A percentile compares a stretch with the other conserved stretches of the same genome.
These are phyloP conservation scores for Borostomias antarcticus DNA, from an alignment of 2,797 vertebrate genomes.

Conservation along the genomic window DNA sequence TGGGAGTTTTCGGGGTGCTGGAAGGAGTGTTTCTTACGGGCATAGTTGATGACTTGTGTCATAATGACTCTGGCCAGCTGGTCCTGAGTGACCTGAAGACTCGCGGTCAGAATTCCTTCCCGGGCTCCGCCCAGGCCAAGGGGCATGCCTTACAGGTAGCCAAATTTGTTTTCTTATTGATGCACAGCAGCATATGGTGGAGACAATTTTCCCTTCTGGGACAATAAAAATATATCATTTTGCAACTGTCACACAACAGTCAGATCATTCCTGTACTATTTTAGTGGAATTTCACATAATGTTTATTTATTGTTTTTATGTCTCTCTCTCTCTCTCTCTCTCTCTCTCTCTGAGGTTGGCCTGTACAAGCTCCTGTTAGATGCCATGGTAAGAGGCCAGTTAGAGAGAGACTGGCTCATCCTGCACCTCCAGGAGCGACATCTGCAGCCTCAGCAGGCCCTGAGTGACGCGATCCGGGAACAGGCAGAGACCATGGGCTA, in stretches of 20 bases:
- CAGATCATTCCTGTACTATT: neutral
- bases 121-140: conserved; percentile 58
- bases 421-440: conserved; percentile 48
- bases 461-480: conserved; percentile 61
- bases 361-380: conserved; percentile 80
- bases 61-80: conserved; percentile 69
- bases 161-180: no score
- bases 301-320: neutral
- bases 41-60: conserved; percentile 73
- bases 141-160: conserved; percentile 68
- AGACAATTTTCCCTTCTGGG: no score
- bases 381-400: conserved; percentile 68
- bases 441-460: conserved; percentile 52
- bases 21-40: conserved; percentile 72
- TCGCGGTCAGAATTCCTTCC: conserved; percentile 42
- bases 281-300: neutral
- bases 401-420: conserved; percentile 60
- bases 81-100: conserved; percentile 69
- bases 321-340: neutral
- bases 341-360: conserved; percentile 54
- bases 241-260: neutral
- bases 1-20: conserved; percentile 74
- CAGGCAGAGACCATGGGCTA: conserved; percentile 60
- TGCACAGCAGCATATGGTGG: no score
- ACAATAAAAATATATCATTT: no score